Evolutionary conservation across 2,888 invertebrate genomes (phyloP).

Genomic region (Cryptophagus acutangulus): DNA sequence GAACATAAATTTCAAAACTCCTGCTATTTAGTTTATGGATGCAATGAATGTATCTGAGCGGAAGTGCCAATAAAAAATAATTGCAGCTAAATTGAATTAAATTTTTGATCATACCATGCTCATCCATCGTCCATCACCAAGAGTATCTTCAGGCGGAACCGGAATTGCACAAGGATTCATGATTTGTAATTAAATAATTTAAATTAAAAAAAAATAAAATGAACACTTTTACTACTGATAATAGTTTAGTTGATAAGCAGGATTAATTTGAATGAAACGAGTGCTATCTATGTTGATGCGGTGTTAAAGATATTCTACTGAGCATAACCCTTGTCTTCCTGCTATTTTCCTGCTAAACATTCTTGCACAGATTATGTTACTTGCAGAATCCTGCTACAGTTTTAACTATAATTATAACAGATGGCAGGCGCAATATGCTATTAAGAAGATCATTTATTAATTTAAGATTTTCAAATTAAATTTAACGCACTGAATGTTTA

Average conservation of each 20-base stretch:
- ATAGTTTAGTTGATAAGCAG: no score
- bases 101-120: constrained; percentile 56
- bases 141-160: constrained; percentile 51
- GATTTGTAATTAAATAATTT: constrained; percentile 16
- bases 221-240: no score
- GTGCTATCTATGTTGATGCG: background rate
- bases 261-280: constrained; percentile 1
- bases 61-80: constrained; percentile 4
- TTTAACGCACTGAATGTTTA: no score
- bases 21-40: no score
- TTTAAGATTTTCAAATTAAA: no score
- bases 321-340: constrained; percentile 1
- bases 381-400: background rate
- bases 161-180: constrained; percentile 53
- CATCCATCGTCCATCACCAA: constrained; percentile 59
- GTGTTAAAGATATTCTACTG: background rate
- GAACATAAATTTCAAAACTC: no score
- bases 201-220: background rate
- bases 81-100: background rate
- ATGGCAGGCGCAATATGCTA: no score
- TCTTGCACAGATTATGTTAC: background rate
- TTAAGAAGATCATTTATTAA: no score
- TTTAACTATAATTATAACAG: background rate
- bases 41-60: no score
- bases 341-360: background rate